A percentile compares a stretch with the other conserved stretches of the same genome.
Evolutionary conservation across 2,797 vertebrate species (phyloP).

Genomic region (Anisognathus igniventris): DNA sequence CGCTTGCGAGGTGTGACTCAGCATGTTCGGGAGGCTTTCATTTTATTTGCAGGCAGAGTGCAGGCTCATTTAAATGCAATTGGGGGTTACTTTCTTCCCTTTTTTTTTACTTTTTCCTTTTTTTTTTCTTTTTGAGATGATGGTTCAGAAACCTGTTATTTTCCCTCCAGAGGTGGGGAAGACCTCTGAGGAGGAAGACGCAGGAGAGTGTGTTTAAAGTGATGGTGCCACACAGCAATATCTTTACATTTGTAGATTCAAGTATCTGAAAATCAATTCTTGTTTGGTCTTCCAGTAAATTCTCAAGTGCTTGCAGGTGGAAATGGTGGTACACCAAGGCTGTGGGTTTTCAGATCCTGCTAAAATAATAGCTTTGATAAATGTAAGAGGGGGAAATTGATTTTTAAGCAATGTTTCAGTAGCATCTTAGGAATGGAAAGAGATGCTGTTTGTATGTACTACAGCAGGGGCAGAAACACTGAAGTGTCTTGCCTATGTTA

Average conservation of each 20-base stretch:
- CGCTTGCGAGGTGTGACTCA: not conserved
- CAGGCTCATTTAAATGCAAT: not conserved
- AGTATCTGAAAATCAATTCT: not conserved
- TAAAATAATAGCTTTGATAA: not conserved
- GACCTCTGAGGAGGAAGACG: not conserved
- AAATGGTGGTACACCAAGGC: not conserved
- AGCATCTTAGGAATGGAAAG: not conserved
- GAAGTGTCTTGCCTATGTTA: rapidly evolving
- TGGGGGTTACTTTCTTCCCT: not conserved
- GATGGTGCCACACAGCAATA: not conserved
- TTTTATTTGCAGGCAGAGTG: not conserved
- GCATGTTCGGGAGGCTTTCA: not conserved
- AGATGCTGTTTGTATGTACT: not conserved
- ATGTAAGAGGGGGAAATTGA: not conserved
- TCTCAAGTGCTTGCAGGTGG: not conserved
- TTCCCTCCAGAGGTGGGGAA: not conserved
- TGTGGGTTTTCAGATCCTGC: not conserved
- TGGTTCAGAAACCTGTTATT: not conserved
- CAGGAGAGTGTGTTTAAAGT: not conserved
- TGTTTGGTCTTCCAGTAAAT: not conserved
- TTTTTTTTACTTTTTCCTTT: rapidly evolving
- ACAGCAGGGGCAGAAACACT: not conserved
- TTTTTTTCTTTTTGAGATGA: not conserved
- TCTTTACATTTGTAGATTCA: not conserved
- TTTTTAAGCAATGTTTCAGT: not conserved